phyloP scores from a whole-genome alignment of 2,113 vertebrate genomes.

The Zapornia atra region DNA sequence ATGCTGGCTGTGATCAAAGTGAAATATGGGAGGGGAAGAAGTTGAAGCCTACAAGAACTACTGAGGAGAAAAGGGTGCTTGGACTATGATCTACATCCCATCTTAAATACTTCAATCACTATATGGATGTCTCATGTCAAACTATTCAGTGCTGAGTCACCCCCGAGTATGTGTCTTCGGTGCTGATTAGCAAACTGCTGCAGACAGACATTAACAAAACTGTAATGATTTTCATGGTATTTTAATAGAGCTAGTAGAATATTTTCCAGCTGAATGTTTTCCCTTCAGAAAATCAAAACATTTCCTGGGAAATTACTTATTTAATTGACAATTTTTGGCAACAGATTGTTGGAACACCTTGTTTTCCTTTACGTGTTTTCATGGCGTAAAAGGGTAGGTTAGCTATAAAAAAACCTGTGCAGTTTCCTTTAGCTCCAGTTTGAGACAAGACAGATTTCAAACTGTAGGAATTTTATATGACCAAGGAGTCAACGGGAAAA shows the following conservation, averaged over 20 bases:
- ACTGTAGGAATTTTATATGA: not conserved
- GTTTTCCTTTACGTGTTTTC: not conserved
- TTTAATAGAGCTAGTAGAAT: not conserved
- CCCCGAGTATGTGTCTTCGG: not conserved
- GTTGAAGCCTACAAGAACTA: not conserved
- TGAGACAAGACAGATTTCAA: not conserved
- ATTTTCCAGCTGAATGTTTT: not conserved
- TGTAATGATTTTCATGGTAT: not conserved
- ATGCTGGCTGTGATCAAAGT: not conserved
- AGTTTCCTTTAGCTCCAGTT: not conserved
- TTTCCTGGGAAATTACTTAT: not conserved
- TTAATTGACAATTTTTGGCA: not conserved
- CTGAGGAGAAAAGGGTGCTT: not conserved
- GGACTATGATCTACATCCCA: not conserved
- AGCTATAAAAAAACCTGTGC: not conserved
- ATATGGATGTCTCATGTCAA: not conserved
- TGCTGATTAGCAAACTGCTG: not conserved
- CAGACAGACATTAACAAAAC: not conserved
- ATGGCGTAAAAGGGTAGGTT: not conserved
- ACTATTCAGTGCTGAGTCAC: not conserved
- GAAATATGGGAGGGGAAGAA: not conserved
- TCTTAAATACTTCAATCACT: not conserved
- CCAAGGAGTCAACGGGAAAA: not conserved
- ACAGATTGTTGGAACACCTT: not conserved
- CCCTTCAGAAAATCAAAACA: not conserved